Base-by-base conservation (phyloP, 2,888 invertebrate species). In the Melinaea menophilus region DNA sequence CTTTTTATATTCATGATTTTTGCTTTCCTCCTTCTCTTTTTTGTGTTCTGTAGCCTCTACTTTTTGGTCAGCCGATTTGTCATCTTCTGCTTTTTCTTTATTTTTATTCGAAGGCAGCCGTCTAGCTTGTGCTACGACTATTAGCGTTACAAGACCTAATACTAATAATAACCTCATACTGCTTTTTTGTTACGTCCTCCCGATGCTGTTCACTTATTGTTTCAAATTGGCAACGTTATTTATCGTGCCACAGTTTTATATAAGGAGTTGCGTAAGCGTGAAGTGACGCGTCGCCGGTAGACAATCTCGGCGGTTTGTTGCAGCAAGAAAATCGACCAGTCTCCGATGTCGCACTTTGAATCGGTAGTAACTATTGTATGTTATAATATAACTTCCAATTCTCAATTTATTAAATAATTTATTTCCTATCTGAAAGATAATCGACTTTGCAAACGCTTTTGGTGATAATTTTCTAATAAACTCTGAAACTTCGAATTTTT, bases 1-100 rank as follows among this genome's bases (percentile, higher is more conserved):
- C 72, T 93, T 92, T 74, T 93, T 92, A 78, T 87, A 90, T 56
- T 92, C 91, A 65, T 92, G 87, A 67, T 85, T 84, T 55, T 87
- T 83, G 31, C 81, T 81, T n/a, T 84, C 78, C 63, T 84, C 88
- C 73, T 93, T 90, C 71, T 92, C 88, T 73, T 93, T 90, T 72
- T 92, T 92, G 60, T 90, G 88, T 5, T 82, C 87, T 13, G 80
- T 79, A 11, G 88, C 90, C 5, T 90, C 88, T n/a, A 82, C 80
- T 51, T 81, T 79, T 71, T 84, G 87, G 69, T 92, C 86, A 22
- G 65, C 71, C 60, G 75, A 60, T 35, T 78, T 72, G 55, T 70
- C 56, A 46, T 74, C 76, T 56, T 77, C 73, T 22, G 41, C 37
- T 34, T 37, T 11, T 59, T 74, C 69, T 34, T 65, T 63, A 63